Evolutionary conservation across 2,888 invertebrate genomes (phyloP), one percentile per base, ranked within the genome.

Genomic region (Sclerodermus sp.): DNA sequence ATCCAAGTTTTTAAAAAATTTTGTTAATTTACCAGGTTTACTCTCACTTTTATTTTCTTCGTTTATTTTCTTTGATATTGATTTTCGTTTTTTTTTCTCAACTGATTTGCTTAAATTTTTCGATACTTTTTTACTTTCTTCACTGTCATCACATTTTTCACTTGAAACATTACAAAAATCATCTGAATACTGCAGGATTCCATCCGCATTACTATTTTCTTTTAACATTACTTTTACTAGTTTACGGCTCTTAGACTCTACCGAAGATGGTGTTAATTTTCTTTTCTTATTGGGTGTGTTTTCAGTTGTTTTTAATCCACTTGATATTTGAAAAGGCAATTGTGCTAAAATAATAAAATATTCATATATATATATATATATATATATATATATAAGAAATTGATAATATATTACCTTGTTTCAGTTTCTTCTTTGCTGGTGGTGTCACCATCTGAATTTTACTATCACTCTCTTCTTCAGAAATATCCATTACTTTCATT

Each of bases 401-500:
- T 23, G 38, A 32, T 39, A 32, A 31, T 45, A n/a, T 6, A 47
- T 13, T 23, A 77, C 76, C 73, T 68, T 77, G 74, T 50, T 68
- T 74, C 46, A 71, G 40, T 54, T 73, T 74, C 47, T 72, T 76
- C 45, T 57, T 60, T 43, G 69, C 72, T 1, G 60, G 45, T 12
- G 63, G 57, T n/a, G 49, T 48, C 9, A 57, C 57, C 31, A 45
- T n/a, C n/a, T 67, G 58, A 12, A 65, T 42, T 31, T 42, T 38
- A 51, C 66, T 66, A 17, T 74, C 74, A 32, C 55, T 57, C 45
- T 67, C 60, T 50, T 71, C 64, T 31, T 50, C 51, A 13, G 59
- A 51, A 45, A 40, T 47, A 32, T 75, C 67, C 74, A 73, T 73
- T 47, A 67, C 60, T 72, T 69, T 71, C 64, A 73, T 67, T 42